Evolutionary conservation across 2,113 vertebrate species (phyloP).

Genomic region (Pagrus major): DNA sequence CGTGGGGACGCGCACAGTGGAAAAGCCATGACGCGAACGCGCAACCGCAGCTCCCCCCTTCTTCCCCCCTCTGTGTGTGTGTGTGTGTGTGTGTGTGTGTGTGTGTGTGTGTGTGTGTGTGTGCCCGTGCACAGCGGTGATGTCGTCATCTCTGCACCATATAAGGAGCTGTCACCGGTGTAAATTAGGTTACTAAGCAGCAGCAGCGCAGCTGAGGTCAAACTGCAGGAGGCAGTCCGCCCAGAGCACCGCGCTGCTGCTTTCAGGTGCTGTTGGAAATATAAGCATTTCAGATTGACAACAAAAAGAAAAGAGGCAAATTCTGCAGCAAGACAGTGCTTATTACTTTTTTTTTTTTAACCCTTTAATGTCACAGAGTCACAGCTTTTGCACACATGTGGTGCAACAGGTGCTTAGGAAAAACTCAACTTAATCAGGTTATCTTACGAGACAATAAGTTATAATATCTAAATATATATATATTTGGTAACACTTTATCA

Average conservation of each 20-base stretch:
- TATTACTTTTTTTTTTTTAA: no score
- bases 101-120: no score
- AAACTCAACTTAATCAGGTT: no score
- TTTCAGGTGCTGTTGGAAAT: constrained; percentile 15
- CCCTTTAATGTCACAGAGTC: no score
- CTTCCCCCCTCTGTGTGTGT: background rate
- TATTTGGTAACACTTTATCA: no score
- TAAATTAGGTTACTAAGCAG: constrained; percentile 66
- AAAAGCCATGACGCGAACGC: constrained; percentile 80
- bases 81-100: no score
- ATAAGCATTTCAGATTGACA: background rate
- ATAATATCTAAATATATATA: no score
- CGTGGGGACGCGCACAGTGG: constrained; percentile 70
- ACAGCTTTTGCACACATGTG: no score
- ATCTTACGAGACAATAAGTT: no score
- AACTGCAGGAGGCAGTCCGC: constrained; percentile 54
- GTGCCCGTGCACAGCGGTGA: constrained; percentile 25
- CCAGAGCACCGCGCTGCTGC: constrained; percentile 14
- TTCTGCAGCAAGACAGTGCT: background rate
- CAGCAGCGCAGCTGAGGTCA: constrained; percentile 69
- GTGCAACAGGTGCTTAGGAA: no score
- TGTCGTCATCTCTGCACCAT: constrained; percentile 76
- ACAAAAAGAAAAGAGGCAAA: background rate
- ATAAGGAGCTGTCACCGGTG: constrained; percentile 79
- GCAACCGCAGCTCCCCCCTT: constrained; percentile 50